Evolutionary conservation across 2,113 vertebrate species (phyloP), one percentile per base, ranked within the genome.

Genomic region (Rhizomys pruinosus): DNA sequence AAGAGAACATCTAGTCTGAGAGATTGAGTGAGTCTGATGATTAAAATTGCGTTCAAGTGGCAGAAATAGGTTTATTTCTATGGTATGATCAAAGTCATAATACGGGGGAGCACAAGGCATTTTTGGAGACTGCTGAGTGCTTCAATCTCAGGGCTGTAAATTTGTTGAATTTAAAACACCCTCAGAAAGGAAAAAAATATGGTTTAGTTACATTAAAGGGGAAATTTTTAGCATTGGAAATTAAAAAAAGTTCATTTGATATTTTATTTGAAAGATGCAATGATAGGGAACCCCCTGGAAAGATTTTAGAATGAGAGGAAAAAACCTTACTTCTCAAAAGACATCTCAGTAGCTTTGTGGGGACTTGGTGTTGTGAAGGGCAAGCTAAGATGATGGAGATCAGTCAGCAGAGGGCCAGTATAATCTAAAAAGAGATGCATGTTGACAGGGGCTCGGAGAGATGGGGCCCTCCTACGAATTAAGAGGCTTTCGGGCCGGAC

Each of bases 161-260:
- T 90, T 95, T 94, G 42, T 4, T 69, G 90, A 81, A 88, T 89
- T 87, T 93, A 52, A n/a, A n/a, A n/a, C n/a, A n/a, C n/a, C n/a
- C n/a, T n/a, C 29, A 81, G 73, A 93, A 85, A 72, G 23, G 25
- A 79, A 96, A 95, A 96, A 88, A 71, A 78, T 5, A 93, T n/a
- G 63, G n/a, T 73, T 92, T 84, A 84, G 42, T 84, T n/a, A n/a
- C n/a, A 59, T 7, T 78, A 32, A 85, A 17, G 29, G n/a, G 23
- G 52, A 64, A 77, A 37, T 19, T 93, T 77, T 73, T 81, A 85
- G 52, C 20, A 73, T 7, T n/a, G n/a, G 34, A 63, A 61, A 91
- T 92, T 66, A 59, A 91, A 90, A 91, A 90, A 89, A 69, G 69
- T 77, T 90, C 55, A 85, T n/a, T n/a, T n/a, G n/a, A n/a, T 23